A percentile compares a stretch with the other conserved stretches of the same genome.
These are phyloP conservation scores for Drosophila nikananu DNA, from an alignment of 1,140 invertebrate genomes.

Conservation along the genomic window DNA sequence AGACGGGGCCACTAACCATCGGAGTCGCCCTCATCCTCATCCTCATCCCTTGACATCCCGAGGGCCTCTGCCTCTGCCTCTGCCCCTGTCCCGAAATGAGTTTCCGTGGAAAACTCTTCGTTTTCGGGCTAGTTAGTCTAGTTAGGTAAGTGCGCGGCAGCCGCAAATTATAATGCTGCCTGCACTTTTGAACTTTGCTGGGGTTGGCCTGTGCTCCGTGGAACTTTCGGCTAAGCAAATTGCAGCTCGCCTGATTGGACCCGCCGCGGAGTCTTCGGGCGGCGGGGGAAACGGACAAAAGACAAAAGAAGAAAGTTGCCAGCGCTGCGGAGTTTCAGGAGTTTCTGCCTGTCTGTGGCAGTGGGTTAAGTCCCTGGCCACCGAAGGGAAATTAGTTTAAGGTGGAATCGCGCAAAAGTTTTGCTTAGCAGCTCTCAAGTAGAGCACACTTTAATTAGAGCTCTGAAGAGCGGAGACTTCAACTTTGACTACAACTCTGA, in stretches of 20 bases:
- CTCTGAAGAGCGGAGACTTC: conserved; percentile 11
- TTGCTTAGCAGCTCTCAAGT: conserved; percentile 9
- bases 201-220: conserved; percentile 9
- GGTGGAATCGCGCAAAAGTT: conserved; percentile 25
- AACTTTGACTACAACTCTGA: not conserved
- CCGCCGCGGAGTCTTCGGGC: conserved; percentile 15
- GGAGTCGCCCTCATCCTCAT: conserved; percentile 5
- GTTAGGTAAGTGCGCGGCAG: conserved; percentile 78
- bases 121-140: conserved; percentile 49
- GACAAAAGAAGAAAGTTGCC: conserved; percentile 71
- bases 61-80: conserved; percentile 4
- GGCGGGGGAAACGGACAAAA: conserved; percentile 12
- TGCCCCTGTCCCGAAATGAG: conserved; percentile 53
- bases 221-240: conserved; percentile 60
- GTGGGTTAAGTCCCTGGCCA: conserved; percentile 45
- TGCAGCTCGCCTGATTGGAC: conserved; percentile 68
- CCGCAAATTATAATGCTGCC: conserved; percentile 80
- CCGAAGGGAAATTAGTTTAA: conserved; percentile 29
- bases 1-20: conserved; percentile 43
- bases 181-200: conserved; percentile 77
- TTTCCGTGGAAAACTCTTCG: conserved; percentile 37
- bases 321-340: conserved; percentile 44
- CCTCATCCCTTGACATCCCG: conserved; percentile 27
- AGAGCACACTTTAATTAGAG: conserved; percentile 35
- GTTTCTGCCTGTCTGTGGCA: conserved; percentile 46